Evolutionary conservation across 2,797 vertebrate species (phyloP).

Genomic region (Falco biarmicus): DNA sequence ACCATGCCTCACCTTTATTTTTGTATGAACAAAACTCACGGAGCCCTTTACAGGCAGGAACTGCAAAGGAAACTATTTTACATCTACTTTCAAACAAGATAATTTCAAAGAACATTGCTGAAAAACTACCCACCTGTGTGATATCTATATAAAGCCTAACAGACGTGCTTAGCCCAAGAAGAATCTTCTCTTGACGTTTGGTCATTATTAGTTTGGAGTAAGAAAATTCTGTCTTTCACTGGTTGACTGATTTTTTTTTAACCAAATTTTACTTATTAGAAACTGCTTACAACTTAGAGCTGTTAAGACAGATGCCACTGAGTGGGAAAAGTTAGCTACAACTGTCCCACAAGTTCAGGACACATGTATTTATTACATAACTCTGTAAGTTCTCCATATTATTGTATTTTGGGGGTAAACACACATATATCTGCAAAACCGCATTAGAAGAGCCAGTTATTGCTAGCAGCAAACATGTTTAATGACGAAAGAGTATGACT

Average conservation of each 20-base stretch:
- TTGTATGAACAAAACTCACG: not conserved
- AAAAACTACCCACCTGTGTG: not conserved
- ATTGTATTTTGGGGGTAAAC: not conserved
- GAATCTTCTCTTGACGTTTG: not conserved
- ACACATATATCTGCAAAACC: not conserved
- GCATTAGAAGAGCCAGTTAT: not conserved
- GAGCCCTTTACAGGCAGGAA: not conserved
- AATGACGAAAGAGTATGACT: constrained; percentile 34
- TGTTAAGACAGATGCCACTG: not conserved
- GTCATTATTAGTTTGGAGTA: not conserved
- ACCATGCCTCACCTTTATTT: not conserved
- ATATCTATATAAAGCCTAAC: not conserved
- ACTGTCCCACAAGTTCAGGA: not conserved
- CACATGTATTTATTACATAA: not conserved
- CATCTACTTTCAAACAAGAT: not conserved
- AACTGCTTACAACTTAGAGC: not conserved
- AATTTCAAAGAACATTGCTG: not conserved
- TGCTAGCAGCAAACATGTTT: constrained; percentile 38
- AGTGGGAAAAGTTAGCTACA: not conserved
- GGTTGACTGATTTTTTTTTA: not conserved
- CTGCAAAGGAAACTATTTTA: not conserved
- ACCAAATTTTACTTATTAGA: not conserved
- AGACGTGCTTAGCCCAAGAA: not conserved
- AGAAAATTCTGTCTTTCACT: not conserved
- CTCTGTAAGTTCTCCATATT: not conserved